Evolutionary conservation across 2,888 invertebrate species (phyloP).

Genomic region (Matsumyia berberina): DNA sequence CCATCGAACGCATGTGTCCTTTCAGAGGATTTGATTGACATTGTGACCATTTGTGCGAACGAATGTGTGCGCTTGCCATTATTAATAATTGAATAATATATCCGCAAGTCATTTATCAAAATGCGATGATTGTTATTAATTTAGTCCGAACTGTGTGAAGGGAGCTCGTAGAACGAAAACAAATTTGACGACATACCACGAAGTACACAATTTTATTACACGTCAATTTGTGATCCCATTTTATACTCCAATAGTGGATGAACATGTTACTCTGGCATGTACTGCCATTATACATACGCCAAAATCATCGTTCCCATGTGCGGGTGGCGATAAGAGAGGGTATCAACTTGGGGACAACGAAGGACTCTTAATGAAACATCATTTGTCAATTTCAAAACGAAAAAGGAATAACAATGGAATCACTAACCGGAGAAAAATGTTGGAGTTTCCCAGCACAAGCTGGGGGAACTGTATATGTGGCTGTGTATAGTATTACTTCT

Average conservation of each 20-base stretch:
- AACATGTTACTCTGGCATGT: constrained; percentile 34
- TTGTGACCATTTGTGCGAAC: constrained; percentile 17
- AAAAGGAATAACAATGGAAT: constrained; percentile 74
- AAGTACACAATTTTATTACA: constrained; percentile 69
- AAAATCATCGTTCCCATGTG: constrained; percentile 15
- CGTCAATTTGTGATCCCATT: constrained; percentile 72
- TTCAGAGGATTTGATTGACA: constrained; percentile 8
- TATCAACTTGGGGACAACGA: constrained; percentile 56
- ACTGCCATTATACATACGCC: constrained; percentile 14
- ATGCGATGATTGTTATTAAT: constrained; percentile 60
- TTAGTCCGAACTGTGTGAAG: constrained; percentile 25
- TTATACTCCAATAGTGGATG: constrained; percentile 40
- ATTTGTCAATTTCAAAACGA: constrained; percentile 76
- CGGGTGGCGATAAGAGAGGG: constrained; percentile 12
- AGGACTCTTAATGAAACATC: constrained; percentile 75
- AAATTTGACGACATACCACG: constrained; percentile 52
- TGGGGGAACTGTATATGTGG: neutral
- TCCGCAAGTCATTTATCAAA: constrained; percentile 56
- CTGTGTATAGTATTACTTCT: constrained; percentile 46
- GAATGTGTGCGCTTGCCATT: constrained; percentile 4
- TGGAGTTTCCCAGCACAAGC: constrained; percentile 45
- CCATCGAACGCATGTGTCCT: neutral
- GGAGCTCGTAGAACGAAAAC: constrained; percentile 32
- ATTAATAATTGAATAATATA: constrained; percentile 47
- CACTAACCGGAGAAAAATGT: constrained; percentile 58